Percentiles rank a stretch among this genome's conserved stretches.
Evolutionary conservation across 2,888 invertebrate species (phyloP).

Genomic region (Dasysyrphus tricinctus): DNA sequence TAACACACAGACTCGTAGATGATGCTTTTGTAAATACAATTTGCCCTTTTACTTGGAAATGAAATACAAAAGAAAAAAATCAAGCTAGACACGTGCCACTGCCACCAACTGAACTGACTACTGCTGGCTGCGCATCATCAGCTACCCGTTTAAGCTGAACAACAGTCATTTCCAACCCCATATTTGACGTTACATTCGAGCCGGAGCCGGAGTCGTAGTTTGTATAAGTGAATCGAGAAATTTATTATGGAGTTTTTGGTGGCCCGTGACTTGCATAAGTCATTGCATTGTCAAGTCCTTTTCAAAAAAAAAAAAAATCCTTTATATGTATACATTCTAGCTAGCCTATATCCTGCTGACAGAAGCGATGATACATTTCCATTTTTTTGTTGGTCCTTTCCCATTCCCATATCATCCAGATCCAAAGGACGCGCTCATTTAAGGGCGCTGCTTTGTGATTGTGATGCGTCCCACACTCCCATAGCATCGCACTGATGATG

Average conservation of each 20-base stretch:
- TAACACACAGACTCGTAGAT: neutral
- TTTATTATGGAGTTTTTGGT: constrained; percentile 64
- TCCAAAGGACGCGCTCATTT: constrained; percentile 43
- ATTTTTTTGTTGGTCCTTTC: neutral
- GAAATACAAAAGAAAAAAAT: constrained; percentile 33
- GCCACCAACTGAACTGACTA: constrained; percentile 33
- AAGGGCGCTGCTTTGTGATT: constrained; percentile 49
- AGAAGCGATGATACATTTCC: constrained; percentile 55
- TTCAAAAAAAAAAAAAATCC: constrained; percentile 31
- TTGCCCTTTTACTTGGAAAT: neutral
- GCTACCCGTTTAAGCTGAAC: constrained; percentile 48
- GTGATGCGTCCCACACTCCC: constrained; percentile 52
- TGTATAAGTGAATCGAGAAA: constrained; percentile 73
- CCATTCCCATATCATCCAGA: neutral
- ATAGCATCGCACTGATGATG: neutral
- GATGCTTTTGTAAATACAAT: constrained; percentile 1
- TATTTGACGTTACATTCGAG: constrained; percentile 10
- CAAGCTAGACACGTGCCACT: constrained; percentile 62
- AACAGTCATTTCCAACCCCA: constrained; percentile 40
- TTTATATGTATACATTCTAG: neutral
- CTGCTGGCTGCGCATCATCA: constrained; percentile 51
- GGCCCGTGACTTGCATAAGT: constrained; percentile 74
- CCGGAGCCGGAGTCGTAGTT: constrained; percentile 20
- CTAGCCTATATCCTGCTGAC: constrained; percentile 28
- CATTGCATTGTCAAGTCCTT: constrained; percentile 70